phyloP scores from a whole-genome alignment of 2,113 vertebrate species.

The Tetraodon nigroviridis region DNA sequence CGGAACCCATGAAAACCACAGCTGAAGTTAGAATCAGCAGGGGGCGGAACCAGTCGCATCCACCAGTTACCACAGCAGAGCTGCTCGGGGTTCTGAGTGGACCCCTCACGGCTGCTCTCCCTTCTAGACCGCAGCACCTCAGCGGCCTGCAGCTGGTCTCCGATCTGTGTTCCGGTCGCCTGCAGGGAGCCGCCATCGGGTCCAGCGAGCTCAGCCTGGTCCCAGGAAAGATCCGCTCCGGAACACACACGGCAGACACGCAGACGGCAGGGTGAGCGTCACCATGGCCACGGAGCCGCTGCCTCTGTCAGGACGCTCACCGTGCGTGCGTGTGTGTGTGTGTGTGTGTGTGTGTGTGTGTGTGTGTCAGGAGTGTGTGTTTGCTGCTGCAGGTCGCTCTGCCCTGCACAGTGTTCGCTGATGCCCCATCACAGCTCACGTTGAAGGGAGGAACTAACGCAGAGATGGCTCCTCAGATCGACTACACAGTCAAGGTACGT shows the following conservation, averaged over 20 bases:
- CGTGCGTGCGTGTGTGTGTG: neutral
- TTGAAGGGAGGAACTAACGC: constrained; percentile 95
- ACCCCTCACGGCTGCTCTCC: no score
- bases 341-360: constrained; percentile 3
- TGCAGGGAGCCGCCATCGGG: constrained; percentile 86
- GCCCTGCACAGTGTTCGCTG: constrained; percentile 87
- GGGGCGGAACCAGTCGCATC: no score
- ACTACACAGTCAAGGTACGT: constrained; percentile 81
- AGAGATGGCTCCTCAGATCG: constrained; percentile 97
- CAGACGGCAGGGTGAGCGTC: constrained; percentile 65
- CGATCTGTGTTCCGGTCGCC: constrained; percentile 83
- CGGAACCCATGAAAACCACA: no score
- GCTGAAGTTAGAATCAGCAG: no score
- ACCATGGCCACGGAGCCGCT: neutral
- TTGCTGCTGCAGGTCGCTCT: constrained; percentile 91
- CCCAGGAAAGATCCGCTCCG: constrained; percentile 86
- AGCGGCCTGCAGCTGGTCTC: constrained; percentile 87
- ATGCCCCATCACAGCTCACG: constrained; percentile 80
- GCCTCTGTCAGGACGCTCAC: no score
- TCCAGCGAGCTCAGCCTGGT: constrained; percentile 86
- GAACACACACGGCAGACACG: constrained; percentile 84
- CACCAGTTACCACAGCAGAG: no score
- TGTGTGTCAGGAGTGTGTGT: constrained; percentile 85
- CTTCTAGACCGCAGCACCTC: constrained; percentile 95
- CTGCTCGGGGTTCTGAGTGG: no score